Evolutionary conservation across 2,113 vertebrate species (phyloP), one percentile per base, ranked within the genome.

Genomic region (Rana temporaria): DNA sequence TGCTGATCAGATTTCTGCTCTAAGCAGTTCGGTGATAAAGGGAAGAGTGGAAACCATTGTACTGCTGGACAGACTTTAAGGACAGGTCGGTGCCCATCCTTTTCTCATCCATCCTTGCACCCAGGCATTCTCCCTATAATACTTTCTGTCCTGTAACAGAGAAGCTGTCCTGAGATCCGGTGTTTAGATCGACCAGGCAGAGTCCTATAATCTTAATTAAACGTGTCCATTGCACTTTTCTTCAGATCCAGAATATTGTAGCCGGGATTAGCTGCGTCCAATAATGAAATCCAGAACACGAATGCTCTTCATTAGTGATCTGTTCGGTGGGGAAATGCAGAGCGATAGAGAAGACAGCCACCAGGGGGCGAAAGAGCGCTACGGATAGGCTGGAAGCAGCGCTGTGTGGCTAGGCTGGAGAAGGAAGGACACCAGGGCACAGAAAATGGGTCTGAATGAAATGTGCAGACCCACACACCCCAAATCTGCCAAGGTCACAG

Each of bases 281-380:
- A 74, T 38, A 74, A 38, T 34, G 19, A 74, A 72, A 5, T 53
- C 19, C 26, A 66, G 42, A 56, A 34, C 42, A 32, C 9, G 8
- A 79, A 79, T 24, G 26, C 52, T 22, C 12, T 55, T 64, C 26
- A 34, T 67, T 14, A 69, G 77, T 19, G 77, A 60, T 60, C 72
- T 24, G n/a, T 18, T 17, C 20, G 15, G 18, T n/a, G 14, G 22
- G 14, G 22, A 32, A 42, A 48, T 52, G 17, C 6, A 14, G 15
- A 71, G 4, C 7, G 20, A 17, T 52, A 19, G 19, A 4, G 52
- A 18, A 14, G 63, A 90, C 90, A 60, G 90, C 95, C 97, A 95
- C 95, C 91, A 97, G 97, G 93, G 97, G 96, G 95, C 97, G 95
- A 95, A 96, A 94, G 90, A 96, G 93, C 90, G 96, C 96, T 89